Percentiles rank a stretch among this genome's conserved stretches.
Conservation (phyloP, 2,797 vertebrate genomes). For the Sebastiscus albofasciatus region DNA sequence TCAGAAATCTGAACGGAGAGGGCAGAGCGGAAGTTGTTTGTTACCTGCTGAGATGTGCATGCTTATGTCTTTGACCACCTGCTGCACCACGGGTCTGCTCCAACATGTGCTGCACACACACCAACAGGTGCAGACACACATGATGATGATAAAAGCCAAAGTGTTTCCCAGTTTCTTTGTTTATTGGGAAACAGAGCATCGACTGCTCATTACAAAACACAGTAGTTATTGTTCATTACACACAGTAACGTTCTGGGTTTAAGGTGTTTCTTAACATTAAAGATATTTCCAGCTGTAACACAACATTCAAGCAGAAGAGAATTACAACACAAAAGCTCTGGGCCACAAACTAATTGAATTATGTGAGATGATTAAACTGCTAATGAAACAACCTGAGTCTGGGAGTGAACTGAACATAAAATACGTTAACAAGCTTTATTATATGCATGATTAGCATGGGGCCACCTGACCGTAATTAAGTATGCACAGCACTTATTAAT, state of each 20-base stretch:
- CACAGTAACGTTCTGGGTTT: neutral
- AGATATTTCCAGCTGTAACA: conserved; percentile 2
- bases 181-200: conserved; percentile 61
- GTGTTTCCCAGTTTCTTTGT: conserved; percentile 48
- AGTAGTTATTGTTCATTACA: neutral
- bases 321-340: conserved; percentile 7
- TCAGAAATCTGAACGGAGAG: conserved; percentile 1
- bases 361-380: conserved; percentile 18
- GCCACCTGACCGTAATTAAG: conserved; percentile 24
- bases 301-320: neutral
- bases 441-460: conserved; percentile 40
- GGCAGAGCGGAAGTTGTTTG: neutral
- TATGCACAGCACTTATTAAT: conserved; percentile 39
- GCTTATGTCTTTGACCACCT: conserved; percentile 36
- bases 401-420: conserved; percentile 57
- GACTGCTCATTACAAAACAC: conserved; percentile 15
- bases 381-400: conserved; percentile 36
- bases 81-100: conserved; percentile 6
- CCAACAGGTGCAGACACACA: neutral
- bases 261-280: neutral
- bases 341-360: conserved; percentile 14
- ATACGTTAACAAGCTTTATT: conserved; percentile 47
- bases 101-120: neutral
- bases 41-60: neutral
- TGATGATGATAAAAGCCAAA: neutral